These are phyloP conservation scores for Phrynocephalus guinanensis DNA, from an alignment of 2,797 vertebrate genomes.

Conservation along the genomic window DNA sequence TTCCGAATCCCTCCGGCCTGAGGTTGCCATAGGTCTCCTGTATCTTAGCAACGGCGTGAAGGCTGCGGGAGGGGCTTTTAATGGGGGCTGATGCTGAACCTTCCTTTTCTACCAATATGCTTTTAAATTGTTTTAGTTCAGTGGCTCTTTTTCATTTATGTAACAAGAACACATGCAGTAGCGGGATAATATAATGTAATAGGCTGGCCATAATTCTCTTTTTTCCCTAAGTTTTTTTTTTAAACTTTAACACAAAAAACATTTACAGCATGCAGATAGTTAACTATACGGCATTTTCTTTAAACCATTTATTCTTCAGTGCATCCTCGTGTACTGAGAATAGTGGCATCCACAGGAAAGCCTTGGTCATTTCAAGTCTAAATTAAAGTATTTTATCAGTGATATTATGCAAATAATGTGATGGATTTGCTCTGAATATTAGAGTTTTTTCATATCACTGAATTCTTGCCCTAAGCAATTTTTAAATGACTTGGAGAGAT, in stretches of 20 bases:
- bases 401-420: constrained; percentile 90
- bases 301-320: constrained; percentile 84
- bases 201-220: too few species aligned
- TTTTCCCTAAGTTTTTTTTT: constrained; percentile 74
- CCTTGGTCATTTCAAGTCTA: constrained; percentile 81
- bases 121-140: too few species aligned
- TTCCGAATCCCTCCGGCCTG: neutral
- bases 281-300: constrained; percentile 87
- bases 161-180: too few species aligned
- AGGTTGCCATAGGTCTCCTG: neutral
- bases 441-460: constrained; percentile 76
- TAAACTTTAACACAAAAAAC: constrained; percentile 93
- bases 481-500: constrained; percentile 78
- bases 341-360: constrained; percentile 82
- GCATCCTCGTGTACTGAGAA: constrained; percentile 76
- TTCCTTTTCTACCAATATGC: too few species aligned
- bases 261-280: constrained; percentile 98
- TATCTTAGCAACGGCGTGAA: too few species aligned
- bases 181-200: too few species aligned
- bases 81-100: too few species aligned
- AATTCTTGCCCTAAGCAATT: constrained; percentile 77
- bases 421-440: constrained; percentile 84
- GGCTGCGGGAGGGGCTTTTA: too few species aligned
- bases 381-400: constrained; percentile 88
- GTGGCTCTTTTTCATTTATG: too few species aligned